Conservation (phyloP, 2,113 vertebrate genomes). For the Alligator sinensis region DNA sequence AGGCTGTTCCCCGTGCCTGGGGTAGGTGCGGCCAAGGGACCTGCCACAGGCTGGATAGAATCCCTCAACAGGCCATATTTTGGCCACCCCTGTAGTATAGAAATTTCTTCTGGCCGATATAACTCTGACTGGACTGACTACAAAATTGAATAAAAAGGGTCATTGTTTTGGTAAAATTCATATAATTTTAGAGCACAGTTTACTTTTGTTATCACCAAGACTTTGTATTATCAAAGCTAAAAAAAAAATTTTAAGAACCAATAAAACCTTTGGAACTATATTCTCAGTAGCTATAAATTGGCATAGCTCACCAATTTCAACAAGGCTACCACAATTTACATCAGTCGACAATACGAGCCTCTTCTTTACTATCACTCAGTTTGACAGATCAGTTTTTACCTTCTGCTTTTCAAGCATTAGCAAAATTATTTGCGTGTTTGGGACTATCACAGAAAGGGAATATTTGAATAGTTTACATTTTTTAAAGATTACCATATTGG, state of each 20-base stretch:
- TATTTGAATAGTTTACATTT: slow-evolving; percentile 9
- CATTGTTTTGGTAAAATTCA: background rate
- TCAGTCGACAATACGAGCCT: background rate
- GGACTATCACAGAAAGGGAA: background rate
- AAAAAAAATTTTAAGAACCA: background rate
- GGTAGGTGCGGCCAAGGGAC: too few species aligned
- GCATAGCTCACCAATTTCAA: background rate
- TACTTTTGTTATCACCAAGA: background rate
- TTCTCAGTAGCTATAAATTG: background rate
- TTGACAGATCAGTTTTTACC: background rate
- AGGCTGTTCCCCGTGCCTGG: too few species aligned
- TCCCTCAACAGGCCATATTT: too few species aligned
- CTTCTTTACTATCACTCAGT: background rate
- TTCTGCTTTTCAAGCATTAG: background rate
- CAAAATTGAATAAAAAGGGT: background rate
- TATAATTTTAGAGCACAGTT: background rate
- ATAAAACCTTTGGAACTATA: background rate
- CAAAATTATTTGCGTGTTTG: slow-evolving; percentile 1
- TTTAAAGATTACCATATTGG: slow-evolving; percentile 1
- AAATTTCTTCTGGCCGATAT: background rate
- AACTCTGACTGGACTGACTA: background rate
- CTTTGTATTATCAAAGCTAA: background rate
- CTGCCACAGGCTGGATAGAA: too few species aligned
- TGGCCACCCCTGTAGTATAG: background rate
- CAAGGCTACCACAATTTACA: background rate